These are phyloP conservation scores for Platysteira castanea DNA, from an alignment of 2,113 vertebrate genomes.

Conservation along the genomic window DNA sequence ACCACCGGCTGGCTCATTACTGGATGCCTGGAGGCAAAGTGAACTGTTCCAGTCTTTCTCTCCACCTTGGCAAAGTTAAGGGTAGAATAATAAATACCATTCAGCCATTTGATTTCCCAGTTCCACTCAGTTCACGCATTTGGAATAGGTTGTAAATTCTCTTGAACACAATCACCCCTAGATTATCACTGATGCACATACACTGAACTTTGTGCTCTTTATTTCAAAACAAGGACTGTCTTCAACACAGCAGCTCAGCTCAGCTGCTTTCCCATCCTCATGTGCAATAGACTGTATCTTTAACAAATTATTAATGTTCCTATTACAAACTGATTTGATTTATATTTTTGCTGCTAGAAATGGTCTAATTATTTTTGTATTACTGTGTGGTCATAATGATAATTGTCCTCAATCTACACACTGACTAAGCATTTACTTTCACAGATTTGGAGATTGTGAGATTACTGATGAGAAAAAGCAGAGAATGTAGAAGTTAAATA, in stretches of 20 bases:
- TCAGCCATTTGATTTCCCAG: constrained; percentile 40
- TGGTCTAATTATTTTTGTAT: constrained; percentile 67
- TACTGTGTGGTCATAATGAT: constrained; percentile 64
- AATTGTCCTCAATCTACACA: constrained; percentile 68
- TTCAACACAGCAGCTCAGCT: constrained; percentile 28
- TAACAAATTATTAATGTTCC: constrained; percentile 70
- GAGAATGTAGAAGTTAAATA: constrained; percentile 42
- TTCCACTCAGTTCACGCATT: constrained; percentile 19
- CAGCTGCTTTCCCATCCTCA: constrained; percentile 29
- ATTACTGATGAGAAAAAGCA: constrained; percentile 59
- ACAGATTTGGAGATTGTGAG: constrained; percentile 48
- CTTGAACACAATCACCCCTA: constrained; percentile 8
- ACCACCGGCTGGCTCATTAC: constrained; percentile 63
- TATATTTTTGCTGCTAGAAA: constrained; percentile 64
- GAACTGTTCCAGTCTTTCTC: constrained; percentile 52
- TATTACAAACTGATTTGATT: constrained; percentile 64
- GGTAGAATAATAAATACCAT: constrained; percentile 45
- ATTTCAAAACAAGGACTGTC: constrained; percentile 65
- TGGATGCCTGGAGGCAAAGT: constrained; percentile 62
- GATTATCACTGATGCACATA: constrained; percentile 29
- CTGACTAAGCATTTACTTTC: constrained; percentile 63
- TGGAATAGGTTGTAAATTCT: constrained; percentile 41
- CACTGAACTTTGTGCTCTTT: constrained; percentile 31
- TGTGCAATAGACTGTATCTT: constrained; percentile 63
- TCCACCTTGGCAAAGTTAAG: constrained; percentile 33